These are phyloP conservation scores for Diarsia mendica DNA, from an alignment of 2,888 invertebrate genomes.

Conservation along the genomic window DNA sequence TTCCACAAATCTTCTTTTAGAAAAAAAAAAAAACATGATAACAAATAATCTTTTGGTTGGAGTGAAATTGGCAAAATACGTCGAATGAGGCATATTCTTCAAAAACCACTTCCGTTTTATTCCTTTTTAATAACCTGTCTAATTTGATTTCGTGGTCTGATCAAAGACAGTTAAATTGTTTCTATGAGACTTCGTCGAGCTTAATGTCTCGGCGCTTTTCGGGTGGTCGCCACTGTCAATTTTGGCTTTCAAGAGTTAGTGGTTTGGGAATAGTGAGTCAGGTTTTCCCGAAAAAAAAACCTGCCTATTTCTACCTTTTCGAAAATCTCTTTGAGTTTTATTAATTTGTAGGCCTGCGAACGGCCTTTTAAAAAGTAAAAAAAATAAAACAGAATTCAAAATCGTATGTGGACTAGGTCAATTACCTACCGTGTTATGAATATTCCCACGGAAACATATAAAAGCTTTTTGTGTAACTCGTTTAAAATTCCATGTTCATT, in stretches of 20 bases:
- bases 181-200: too few species aligned
- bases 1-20: too few species aligned
- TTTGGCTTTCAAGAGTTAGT: too few species aligned
- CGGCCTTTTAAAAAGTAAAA: background rate
- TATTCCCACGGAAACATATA: constrained; percentile 38
- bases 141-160: too few species aligned
- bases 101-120: background rate
- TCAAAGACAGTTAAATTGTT: too few species aligned
- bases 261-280: too few species aligned
- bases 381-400: background rate
- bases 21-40: background rate
- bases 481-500: constrained; percentile 35
- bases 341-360: background rate
- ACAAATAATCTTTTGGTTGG: background rate
- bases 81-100: background rate
- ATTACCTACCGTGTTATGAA: constrained; percentile 21
- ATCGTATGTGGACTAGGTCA: constrained; percentile 21
- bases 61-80: background rate
- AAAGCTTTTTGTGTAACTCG: constrained; percentile 6
- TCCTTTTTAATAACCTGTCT: background rate
- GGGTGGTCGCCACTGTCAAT: too few species aligned
- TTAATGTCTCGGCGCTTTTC: too few species aligned
- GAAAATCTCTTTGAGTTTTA: background rate
- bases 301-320: background rate
- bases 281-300: too few species aligned